These are phyloP conservation scores for Euborellia annulipes DNA, from an alignment of 1,140 invertebrate genomes.

Conservation along the genomic window DNA sequence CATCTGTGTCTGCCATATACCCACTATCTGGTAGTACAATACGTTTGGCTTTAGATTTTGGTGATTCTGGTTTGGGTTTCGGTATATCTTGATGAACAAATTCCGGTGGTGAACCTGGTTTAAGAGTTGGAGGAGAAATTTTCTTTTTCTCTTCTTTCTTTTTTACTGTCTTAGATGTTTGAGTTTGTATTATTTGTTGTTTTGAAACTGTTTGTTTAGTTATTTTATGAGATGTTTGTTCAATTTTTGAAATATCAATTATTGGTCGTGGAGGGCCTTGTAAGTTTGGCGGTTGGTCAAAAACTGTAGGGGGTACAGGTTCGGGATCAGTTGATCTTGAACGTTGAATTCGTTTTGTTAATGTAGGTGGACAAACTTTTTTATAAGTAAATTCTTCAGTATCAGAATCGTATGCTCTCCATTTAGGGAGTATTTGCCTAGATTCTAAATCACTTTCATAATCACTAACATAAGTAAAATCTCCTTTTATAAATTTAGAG, in stretches of 20 bases:
- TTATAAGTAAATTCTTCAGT: conserved; percentile 37
- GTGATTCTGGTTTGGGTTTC: conserved; percentile 34
- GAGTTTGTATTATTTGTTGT: conserved; percentile 5
- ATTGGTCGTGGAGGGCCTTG: conserved; percentile 31
- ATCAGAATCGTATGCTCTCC: conserved; percentile 47
- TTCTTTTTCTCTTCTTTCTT: conserved; percentile 16
- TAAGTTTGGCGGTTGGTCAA: conserved; percentile 33
- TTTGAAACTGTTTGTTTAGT: conserved; percentile 2
- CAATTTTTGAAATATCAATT: conserved; percentile 14
- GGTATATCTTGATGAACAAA: conserved; percentile 27
- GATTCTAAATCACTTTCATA: conserved; percentile 53
- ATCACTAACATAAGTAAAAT: conserved; percentile 41
- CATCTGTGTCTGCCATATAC: conserved; percentile 56
- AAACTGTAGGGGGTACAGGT: conserved; percentile 39
- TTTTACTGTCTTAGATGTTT: neutral
- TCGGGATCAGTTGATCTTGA: conserved; percentile 37
- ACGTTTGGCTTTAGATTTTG: conserved; percentile 35
- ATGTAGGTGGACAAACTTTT: conserved; percentile 33
- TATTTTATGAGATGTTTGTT: conserved; percentile 1
- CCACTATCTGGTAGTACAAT: conserved; percentile 37
- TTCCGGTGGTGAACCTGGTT: conserved; percentile 36
- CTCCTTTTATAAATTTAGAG: conserved; percentile 41
- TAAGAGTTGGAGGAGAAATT: conserved; percentile 23
- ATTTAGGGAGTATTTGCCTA: conserved; percentile 33
- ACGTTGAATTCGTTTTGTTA: conserved; percentile 22